A percentile compares a stretch with the other conserved stretches of the same genome.
phyloP scores from a whole-genome alignment of 2,113 vertebrate species.

The Phoxinus phoxinus region DNA sequence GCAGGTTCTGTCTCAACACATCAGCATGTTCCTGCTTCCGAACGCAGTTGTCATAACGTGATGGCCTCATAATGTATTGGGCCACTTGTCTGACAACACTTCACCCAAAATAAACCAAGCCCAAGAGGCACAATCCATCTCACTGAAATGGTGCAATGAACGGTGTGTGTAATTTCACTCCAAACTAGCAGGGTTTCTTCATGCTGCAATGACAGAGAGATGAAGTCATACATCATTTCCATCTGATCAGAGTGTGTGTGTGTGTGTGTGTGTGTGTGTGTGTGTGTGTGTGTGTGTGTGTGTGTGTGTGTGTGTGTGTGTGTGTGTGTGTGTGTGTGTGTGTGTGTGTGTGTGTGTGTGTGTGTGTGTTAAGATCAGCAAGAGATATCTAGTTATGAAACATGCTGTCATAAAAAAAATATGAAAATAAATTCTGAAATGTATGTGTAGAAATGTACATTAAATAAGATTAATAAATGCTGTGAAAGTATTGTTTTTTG shows the following conservation, averaged over 20 bases:
- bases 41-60: constrained; percentile 30
- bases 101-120: constrained; percentile 50
- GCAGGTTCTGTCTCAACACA: constrained; percentile 31
- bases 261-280: neutral
- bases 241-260: constrained; percentile 52
- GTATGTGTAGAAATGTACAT: neutral
- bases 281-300: constrained; percentile 38
- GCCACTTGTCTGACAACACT: constrained; percentile 41
- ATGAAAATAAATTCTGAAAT: neutral
- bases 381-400: neutral
- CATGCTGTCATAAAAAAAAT: neutral
- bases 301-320: neutral
- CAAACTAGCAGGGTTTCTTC: constrained; percentile 16
- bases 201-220: constrained; percentile 48
- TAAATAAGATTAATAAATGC: neutral
- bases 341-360: neutral
- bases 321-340: constrained; percentile 39
- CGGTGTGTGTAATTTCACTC: constrained; percentile 44
- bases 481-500: neutral
- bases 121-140: constrained; percentile 52
- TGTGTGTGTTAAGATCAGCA: neutral
- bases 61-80: constrained; percentile 38
- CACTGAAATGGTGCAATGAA: constrained; percentile 49
- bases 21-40: constrained; percentile 32
- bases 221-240: constrained; percentile 54